A percentile compares a stretch with the other conserved stretches of the same genome.
phyloP scores from a whole-genome alignment of 1,140 invertebrate genomes.

The Trachymyrmex septentrionalis region DNA sequence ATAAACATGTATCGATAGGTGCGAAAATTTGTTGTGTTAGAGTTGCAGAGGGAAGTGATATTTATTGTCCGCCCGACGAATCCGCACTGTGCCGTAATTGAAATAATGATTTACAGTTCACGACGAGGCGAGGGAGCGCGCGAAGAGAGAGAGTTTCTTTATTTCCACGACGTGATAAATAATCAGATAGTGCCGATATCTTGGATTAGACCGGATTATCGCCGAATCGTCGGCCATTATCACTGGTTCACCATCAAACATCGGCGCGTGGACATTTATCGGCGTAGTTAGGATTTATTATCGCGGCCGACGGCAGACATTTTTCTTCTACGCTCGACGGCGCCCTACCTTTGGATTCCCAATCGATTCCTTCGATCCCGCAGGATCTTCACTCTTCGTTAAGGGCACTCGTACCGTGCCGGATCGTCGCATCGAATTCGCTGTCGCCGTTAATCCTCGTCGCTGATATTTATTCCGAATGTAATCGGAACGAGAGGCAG shows the following conservation, averaged over 20 bases:
- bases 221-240: constrained; percentile 70
- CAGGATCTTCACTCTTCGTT: constrained; percentile 50
- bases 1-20: constrained; percentile 26
- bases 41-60: constrained; percentile 17
- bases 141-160: constrained; percentile 37
- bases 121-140: not conserved
- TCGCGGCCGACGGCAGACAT: constrained; percentile 53
- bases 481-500: constrained; percentile 63
- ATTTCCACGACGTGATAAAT: constrained; percentile 33
- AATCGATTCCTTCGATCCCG: constrained; percentile 47
- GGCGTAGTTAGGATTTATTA: constrained; percentile 69
- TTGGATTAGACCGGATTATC: constrained; percentile 66
- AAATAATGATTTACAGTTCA: constrained; percentile 67
- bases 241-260: constrained; percentile 69
- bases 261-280: constrained; percentile 71
- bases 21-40: constrained; percentile 59
- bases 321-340: constrained; percentile 60
- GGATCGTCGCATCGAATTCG: constrained; percentile 63
- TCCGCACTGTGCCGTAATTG: constrained; percentile 55
- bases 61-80: constrained; percentile 63
- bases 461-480: constrained; percentile 54
- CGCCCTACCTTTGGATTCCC: constrained; percentile 36
- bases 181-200: constrained; percentile 41
- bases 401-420: constrained; percentile 51
- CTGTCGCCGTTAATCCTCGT: constrained; percentile 65